phyloP scores from a whole-genome alignment of 2,113 vertebrate species.

The Gracilinanus agilis region DNA sequence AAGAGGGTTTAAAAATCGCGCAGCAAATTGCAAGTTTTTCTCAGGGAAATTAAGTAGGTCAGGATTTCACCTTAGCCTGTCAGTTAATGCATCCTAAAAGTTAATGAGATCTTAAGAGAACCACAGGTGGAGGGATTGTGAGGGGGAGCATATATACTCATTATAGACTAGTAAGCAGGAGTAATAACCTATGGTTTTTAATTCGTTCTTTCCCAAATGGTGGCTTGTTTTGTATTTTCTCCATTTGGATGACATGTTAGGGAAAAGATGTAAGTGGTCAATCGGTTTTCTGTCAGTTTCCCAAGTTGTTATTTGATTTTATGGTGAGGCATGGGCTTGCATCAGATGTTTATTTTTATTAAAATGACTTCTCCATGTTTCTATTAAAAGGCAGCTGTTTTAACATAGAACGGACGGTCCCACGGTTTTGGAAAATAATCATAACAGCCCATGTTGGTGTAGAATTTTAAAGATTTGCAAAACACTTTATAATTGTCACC shows the following conservation, averaged over 20 bases:
- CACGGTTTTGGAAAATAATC: background rate
- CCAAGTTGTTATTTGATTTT: background rate
- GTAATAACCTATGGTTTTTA: slow-evolving; percentile 67
- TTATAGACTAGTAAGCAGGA: slow-evolving; percentile 75
- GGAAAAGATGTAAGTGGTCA: slow-evolving; percentile 35
- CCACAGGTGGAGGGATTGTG: slow-evolving; percentile 80
- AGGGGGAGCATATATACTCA: slow-evolving; percentile 79
- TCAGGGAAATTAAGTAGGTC: slow-evolving; percentile 80
- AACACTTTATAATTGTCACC: background rate
- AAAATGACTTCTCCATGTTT: background rate
- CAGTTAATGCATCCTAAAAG: slow-evolving; percentile 51
- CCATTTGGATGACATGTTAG: slow-evolving; percentile 61
- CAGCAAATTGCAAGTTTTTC: slow-evolving; percentile 73
- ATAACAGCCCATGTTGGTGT: background rate
- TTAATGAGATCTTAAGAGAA: slow-evolving; percentile 83
- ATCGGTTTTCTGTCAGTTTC: background rate
- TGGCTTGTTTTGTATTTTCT: slow-evolving; percentile 60
- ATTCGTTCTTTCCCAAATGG: slow-evolving; percentile 74
- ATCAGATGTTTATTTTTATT: background rate
- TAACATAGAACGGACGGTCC: background rate
- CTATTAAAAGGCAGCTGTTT: background rate
- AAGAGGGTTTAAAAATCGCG: slow-evolving; percentile 74
- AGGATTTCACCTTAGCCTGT: slow-evolving; percentile 75
- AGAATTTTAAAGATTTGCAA: background rate
- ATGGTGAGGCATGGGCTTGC: background rate